These are phyloP conservation scores for Corythaixoides concolor DNA, from an alignment of 2,113 vertebrate genomes.

Conservation along the genomic window DNA sequence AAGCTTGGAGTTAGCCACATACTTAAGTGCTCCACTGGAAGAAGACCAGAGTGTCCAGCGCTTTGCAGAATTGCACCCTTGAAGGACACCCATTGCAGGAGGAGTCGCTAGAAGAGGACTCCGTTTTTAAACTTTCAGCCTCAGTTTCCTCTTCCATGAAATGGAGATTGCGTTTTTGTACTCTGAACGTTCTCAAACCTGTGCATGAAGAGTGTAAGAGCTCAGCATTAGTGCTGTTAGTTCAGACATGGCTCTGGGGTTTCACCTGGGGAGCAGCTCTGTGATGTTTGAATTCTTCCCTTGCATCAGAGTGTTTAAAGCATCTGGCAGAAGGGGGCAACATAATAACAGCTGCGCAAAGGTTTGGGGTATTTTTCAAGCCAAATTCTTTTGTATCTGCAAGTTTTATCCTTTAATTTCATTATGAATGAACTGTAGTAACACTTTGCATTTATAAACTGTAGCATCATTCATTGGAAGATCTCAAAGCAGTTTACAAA, in stretches of 20 bases:
- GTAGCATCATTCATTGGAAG: not conserved
- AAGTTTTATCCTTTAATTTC: not conserved
- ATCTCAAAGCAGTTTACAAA: constrained; percentile 5
- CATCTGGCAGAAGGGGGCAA: constrained; percentile 20
- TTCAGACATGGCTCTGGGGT: not conserved
- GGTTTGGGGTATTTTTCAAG: not conserved
- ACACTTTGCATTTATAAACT: not conserved
- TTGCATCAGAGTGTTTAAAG: not conserved
- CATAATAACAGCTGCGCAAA: not conserved
- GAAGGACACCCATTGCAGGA: not conserved
- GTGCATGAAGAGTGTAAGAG: not conserved
- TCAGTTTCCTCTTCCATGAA: not conserved
- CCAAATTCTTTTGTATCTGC: not conserved
- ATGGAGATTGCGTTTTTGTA: not conserved
- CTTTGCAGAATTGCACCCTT: not conserved
- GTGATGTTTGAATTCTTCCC: not conserved
- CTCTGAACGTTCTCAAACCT: not conserved
- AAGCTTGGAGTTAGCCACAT: not conserved
- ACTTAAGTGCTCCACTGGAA: not conserved
- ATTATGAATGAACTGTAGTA: not conserved
- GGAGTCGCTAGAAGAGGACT: not conserved
- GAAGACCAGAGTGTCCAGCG: not conserved
- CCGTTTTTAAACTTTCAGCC: not conserved
- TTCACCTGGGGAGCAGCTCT: not conserved
- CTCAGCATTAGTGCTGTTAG: not conserved